Evolutionary conservation across 2,888 invertebrate species (phyloP).

Genomic region (Ophraella communa): DNA sequence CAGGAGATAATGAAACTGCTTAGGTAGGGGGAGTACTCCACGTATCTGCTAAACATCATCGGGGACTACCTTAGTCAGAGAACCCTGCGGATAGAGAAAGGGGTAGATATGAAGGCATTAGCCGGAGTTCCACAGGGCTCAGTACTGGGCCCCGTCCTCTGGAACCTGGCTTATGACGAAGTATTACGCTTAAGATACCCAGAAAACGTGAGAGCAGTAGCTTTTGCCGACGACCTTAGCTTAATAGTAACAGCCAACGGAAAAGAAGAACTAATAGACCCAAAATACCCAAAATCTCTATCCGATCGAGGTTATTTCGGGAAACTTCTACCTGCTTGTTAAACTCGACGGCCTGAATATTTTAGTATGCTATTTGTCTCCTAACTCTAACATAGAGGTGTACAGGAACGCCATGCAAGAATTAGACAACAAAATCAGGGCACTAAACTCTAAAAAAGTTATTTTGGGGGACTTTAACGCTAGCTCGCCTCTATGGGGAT

Average conservation of each 20-base stretch:
- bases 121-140: slow-evolving; percentile 11
- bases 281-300: no score
- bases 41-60: slow-evolving; percentile 13
- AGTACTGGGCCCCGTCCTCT: slow-evolving; percentile 1
- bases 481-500: no score
- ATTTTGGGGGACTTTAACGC: no score
- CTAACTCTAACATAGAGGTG: no score
- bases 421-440: no score
- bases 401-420: no score
- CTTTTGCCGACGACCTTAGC: slow-evolving; percentile 21
- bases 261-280: slow-evolving; percentile 3
- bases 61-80: slow-evolving; percentile 9
- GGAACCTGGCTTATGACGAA: slow-evolving; percentile 10
- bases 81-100: not conserved
- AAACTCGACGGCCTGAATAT: no score
- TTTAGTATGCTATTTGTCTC: no score
- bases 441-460: no score
- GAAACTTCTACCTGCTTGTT: no score
- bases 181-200: slow-evolving; percentile 3
- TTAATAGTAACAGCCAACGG: slow-evolving; percentile 4
- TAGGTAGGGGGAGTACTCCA: slow-evolving; percentile 5
- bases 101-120: not conserved
- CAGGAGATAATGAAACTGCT: slow-evolving; percentile 8
- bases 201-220: not conserved
- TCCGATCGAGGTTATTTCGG: no score